A percentile compares a stretch with the other conserved stretches of the same genome.
These are phyloP conservation scores for Mustela nigripes DNA, from an alignment of 2,113 vertebrate genomes.

Conservation along the genomic window DNA sequence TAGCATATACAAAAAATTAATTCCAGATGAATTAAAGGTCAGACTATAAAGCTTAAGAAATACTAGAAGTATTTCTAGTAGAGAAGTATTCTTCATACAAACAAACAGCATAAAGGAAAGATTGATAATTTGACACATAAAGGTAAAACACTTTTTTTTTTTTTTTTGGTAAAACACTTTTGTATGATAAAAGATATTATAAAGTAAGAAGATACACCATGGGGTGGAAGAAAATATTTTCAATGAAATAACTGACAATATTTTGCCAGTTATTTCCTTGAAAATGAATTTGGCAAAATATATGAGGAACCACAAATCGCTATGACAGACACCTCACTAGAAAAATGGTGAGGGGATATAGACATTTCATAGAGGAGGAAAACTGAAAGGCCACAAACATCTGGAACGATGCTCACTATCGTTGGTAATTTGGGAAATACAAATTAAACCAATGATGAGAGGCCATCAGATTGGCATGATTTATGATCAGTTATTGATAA, in stretches of 20 bases:
- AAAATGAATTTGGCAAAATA: not conserved
- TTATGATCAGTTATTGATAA: not conserved
- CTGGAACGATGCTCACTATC: not conserved
- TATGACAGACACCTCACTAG: not conserved
- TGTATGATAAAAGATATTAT: not conserved
- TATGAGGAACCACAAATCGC: not conserved
- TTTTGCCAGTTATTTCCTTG: no score
- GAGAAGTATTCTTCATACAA: not conserved
- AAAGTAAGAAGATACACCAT: not conserved
- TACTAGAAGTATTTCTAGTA: not conserved
- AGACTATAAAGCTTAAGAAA: slow-evolving; percentile 40
- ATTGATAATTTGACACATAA: slow-evolving; percentile 11
- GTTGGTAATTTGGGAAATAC: not conserved
- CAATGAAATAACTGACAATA: not conserved
- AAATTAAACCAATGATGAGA: not conserved
- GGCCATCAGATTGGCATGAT: not conserved
- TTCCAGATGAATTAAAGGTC: not conserved
- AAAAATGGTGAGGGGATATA: not conserved
- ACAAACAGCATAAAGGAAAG: not conserved
- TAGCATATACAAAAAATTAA: not conserved
- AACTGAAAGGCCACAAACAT: not conserved
- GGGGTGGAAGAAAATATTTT: not conserved
- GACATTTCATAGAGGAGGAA: not conserved
- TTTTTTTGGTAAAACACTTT: not conserved
- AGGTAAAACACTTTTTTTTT: not conserved